Evolutionary conservation across 2,797 vertebrate species (phyloP), one percentile per base, ranked within the genome.

Genomic region (Crocidura indochinensis): DNA sequence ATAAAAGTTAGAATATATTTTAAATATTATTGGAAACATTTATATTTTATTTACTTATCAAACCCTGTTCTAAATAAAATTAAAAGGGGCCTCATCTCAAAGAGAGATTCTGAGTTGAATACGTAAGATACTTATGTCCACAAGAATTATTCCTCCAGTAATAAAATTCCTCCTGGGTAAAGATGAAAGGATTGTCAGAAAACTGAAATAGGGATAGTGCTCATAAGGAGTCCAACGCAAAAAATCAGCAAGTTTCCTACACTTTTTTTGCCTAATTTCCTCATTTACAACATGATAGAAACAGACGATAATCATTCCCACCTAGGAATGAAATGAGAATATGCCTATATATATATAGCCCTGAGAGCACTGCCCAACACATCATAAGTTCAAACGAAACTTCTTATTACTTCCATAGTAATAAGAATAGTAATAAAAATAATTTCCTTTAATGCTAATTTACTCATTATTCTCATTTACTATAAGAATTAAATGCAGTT

Each of bases 401-500:
- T 60, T 72, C 10, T 31, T 88, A 15, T 27, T 79, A 19, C 24
- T 62, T 17, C n/a, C 24, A 2, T 85, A 47, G 20, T 56, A 84
- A n/a, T n/a, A n/a, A n/a, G n/a, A n/a, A n/a, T n/a, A n/a, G n/a
- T n/a, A n/a, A n/a, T n/a, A n/a, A n/a, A n/a, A n/a, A n/a, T n/a
- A n/a, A n/a, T 65, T 17, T 51, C 26, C 62, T 81, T 94, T 82
- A 22, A 51, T 22, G 75, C 6, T 49, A 68, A 53, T 60, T 10
- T 82, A 46, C 8, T 4, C 6, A 51, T 46, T 14, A 0, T 79
- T 20, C 56, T 84, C 17, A 75, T n/a, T 84, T 38, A 68, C 8
- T 14, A 67, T 65, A 65, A 68, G 38, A 94, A 82, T 81, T 47
- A 78, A 86, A 68, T 74, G 11, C 91, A 46, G 73, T 44, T 22